Conservation (phyloP, 2,113 vertebrate genomes). For the Cairina moschata region DNA sequence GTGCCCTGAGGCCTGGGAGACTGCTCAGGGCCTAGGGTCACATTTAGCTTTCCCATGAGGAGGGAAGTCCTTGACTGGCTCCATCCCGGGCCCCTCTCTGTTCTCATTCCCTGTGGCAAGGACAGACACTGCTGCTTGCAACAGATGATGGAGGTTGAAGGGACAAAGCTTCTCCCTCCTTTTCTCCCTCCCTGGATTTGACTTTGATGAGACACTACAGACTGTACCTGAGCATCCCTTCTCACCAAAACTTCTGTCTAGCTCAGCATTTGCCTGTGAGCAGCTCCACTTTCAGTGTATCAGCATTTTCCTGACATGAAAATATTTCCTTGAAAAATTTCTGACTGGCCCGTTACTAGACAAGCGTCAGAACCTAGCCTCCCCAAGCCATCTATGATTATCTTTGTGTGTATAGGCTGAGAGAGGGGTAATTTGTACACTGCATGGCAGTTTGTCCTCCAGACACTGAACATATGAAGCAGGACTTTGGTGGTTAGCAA, state of each 20-base stretch:
- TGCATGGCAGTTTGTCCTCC: neutral
- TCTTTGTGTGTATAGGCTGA: neutral
- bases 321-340: conserved; percentile 20
- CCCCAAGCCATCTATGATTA: neutral
- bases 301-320: conserved; percentile 21
- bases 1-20: neutral
- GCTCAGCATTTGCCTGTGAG: neutral
- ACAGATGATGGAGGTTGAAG: neutral
- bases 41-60: neutral
- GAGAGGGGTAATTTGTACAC: neutral
- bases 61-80: rapidly evolving
- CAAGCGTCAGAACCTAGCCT: neutral
- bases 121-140: neutral
- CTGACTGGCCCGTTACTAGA: neutral
- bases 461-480: neutral
- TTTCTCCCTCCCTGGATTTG: neutral
- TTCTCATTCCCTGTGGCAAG: neutral
- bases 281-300: neutral
- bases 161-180: neutral
- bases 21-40: rapidly evolving
- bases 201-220: neutral
- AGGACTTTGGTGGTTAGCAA: neutral
- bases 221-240: neutral
- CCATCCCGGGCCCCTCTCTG: rapidly evolving
- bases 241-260: neutral